Evolutionary conservation across 2,113 vertebrate species (phyloP), one percentile per base, ranked within the genome.

Genomic region (Cephalopholis sonnerati): DNA sequence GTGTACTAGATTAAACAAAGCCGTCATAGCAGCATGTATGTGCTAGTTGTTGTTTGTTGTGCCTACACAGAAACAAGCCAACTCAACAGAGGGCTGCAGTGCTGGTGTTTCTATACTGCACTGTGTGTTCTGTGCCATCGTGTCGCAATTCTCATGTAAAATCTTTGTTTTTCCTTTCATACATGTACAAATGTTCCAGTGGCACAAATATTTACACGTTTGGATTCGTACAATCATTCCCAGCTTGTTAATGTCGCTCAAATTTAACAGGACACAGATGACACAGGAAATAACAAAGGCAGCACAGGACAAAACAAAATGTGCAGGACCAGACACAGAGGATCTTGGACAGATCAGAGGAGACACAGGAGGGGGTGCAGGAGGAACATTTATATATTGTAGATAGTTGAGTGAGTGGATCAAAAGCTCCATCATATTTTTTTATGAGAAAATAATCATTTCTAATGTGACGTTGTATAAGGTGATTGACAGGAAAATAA

Each of bases 181-280:
- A 32, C n/a, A n/a, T n/a, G 16, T 29, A 70, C 53, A 50, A 27
- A 63, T 51, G 25, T 46, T 61, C 44, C 48, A 62, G 18, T 50
- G 51, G 53, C 22, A 39, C 39, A 57, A 62, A 55, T 17, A 48
- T 48, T 32, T 58, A 46, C 22, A 32, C 1, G 13, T 76, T 39
- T 4, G 25, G 5, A 22, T 36, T 46, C 13, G 54, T 61, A 51
- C 29, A 67, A 53, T 74, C 22, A 17, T 36, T 72, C 17, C 20
- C 51, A 41, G 48, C 12, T 22, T 75, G 50, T 72, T 73, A 27
- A 77, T 65, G 16, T 58, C 46, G 32, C 48, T 39, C 32, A 36
- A 44, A 44, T 51, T 27, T 55, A 36, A 32, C 29, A 51, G 29
- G 32, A 77, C 27, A 48, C n/a, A 76, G 58, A 64, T 29, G 57